Evolutionary conservation across 2,888 invertebrate species (phyloP).

Genomic region (Drosophila melanosoma): DNA sequence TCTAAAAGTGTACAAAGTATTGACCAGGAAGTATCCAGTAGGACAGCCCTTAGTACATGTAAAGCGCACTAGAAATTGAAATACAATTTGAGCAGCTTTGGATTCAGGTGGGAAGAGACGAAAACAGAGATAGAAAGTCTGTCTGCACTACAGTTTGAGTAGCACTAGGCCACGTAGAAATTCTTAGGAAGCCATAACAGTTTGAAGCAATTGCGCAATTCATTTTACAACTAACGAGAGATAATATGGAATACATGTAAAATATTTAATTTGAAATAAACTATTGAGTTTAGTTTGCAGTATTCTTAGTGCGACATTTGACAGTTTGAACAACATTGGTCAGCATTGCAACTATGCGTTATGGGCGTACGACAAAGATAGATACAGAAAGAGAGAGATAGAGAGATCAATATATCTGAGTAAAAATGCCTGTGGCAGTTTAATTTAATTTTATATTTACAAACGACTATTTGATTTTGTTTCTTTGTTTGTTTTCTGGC

Average conservation of each 20-base stretch:
- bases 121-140: neutral
- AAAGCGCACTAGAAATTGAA: neutral
- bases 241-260: neutral
- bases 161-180: neutral
- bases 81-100: conserved; percentile 10
- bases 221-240: neutral
- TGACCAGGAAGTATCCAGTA: neutral
- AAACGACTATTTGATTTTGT: conserved; percentile 49
- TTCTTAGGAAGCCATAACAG: neutral
- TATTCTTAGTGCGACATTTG: neutral
- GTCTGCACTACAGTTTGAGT: neutral
- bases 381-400: neutral
- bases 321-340: neutral
- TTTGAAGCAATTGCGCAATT: neutral
- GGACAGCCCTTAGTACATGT: neutral
- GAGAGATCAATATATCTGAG: neutral
- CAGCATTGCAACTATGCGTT: neutral
- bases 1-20: neutral
- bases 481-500: conserved; percentile 9
- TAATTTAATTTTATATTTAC: conserved; percentile 47
- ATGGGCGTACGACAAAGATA: neutral
- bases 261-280: neutral
- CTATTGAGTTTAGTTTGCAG: neutral
- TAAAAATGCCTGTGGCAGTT: conserved; percentile 23
- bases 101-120: neutral